Percentiles rank a stretch among this genome's conserved stretches.
Evolutionary conservation across 2,797 vertebrate species (phyloP).

Genomic region (Enteromius fasciolatus): DNA sequence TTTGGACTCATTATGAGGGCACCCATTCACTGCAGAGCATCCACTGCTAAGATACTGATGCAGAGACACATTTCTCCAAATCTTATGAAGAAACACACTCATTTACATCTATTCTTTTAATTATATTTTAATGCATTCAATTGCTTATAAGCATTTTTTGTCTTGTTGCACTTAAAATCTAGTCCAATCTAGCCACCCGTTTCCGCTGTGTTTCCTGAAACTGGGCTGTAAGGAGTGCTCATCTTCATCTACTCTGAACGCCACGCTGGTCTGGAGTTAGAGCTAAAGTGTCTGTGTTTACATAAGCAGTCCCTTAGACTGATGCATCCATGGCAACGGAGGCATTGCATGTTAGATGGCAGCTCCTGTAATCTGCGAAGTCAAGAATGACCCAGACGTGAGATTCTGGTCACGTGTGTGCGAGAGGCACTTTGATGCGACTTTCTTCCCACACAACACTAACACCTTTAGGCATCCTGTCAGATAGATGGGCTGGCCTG

Average conservation of each 20-base stretch:
- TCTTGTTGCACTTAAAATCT: not conserved
- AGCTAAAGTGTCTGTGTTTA: slow-evolving; percentile 13
- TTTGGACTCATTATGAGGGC: not conserved
- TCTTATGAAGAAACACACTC: not conserved
- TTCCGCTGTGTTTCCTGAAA: not conserved
- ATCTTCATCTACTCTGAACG: not conserved
- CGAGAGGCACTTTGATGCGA: slow-evolving; percentile 53
- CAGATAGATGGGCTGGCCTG: slow-evolving; percentile 72
- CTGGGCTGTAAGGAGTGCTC: not conserved
- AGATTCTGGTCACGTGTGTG: slow-evolving; percentile 41
- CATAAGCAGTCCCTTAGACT: not conserved
- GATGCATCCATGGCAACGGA: not conserved
- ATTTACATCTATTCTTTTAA: not conserved
- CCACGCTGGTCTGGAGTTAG: not conserved
- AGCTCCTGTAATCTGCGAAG: slow-evolving; percentile 57
- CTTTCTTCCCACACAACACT: slow-evolving; percentile 66
- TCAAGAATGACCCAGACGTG: slow-evolving; percentile 44
- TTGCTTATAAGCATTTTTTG: not conserved
- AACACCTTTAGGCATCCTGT: slow-evolving; percentile 75
- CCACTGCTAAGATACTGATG: not conserved
- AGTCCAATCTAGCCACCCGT: not conserved
- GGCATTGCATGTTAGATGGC: slow-evolving; percentile 38
- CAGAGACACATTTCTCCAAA: not conserved
- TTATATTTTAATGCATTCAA: not conserved
- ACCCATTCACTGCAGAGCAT: not conserved